These are phyloP conservation scores for Orchesella flavescens DNA, from an alignment of 2,888 invertebrate genomes.

Conservation along the genomic window DNA sequence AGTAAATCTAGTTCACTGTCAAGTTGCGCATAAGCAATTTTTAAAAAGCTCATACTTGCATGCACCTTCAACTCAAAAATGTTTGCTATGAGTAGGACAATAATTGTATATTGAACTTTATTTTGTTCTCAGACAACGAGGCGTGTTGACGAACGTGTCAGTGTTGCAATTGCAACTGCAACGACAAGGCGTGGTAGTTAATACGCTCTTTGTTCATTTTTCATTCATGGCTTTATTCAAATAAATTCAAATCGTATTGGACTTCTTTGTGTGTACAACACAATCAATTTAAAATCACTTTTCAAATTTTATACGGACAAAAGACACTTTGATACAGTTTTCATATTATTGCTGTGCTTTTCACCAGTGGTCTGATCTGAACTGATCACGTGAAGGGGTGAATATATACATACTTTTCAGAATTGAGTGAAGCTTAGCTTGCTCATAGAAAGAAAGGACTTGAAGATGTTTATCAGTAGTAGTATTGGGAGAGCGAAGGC, in stretches of 20 bases:
- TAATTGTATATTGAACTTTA: background rate
- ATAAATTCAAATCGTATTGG: background rate
- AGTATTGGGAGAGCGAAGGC: background rate
- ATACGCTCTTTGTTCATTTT: background rate
- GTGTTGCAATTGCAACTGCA: conserved; percentile 36
- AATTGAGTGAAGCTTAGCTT: background rate
- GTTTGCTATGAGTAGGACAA: background rate
- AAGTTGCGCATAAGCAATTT: conserved; percentile 25
- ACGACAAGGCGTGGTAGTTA: conserved; percentile 6
- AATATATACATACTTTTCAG: background rate
- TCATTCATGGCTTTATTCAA: background rate
- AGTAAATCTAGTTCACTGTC: conserved; percentile 44
- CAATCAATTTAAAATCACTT: too few relatives aligned
- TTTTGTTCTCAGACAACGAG: conserved; percentile 18
- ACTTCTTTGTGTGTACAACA: too few relatives aligned
- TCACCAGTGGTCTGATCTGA: too few relatives aligned
- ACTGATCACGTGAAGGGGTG: conserved; percentile 4
- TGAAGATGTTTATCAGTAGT: conserved; percentile 4
- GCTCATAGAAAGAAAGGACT: too few relatives aligned
- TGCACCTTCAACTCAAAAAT: background rate
- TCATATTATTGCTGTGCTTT: too few relatives aligned
- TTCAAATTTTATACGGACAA: too few relatives aligned
- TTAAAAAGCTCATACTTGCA: background rate
- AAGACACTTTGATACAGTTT: too few relatives aligned
- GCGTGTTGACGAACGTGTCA: conserved; percentile 5